Base-by-base conservation (phyloP, 2,888 invertebrate species). In the Tigriopus californicus region DNA sequence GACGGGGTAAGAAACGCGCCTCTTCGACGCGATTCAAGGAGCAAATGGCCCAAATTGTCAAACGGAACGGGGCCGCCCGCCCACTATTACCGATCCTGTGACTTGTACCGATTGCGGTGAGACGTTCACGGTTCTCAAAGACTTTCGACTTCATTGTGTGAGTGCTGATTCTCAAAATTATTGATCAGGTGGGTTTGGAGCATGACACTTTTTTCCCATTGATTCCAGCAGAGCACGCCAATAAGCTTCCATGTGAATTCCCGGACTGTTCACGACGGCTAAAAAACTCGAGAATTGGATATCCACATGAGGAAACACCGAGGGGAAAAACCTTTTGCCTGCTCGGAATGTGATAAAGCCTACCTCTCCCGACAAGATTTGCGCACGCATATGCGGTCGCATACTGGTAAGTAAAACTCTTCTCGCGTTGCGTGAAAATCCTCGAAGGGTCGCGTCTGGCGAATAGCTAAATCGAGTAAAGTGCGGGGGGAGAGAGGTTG, bases 241-340 rank as follows among this genome's bases (percentile, higher is more conserved):
- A 56, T 33, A 24, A 20, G 8, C 22, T 56, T 18, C n/a, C 44
- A 10, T 56, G 56, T 20, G 15, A 15, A 10, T 12, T 42, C n/a
- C n/a, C n/a, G 12, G 56, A 56, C 3, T 56, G 56, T 44, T n/a
- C 24, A 4, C 42, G 46, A 33, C 41, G 25, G 1, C 46, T 56
- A 13, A 42, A 46, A 12, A 25, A n/a, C 20, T n/a, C 42, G 22
- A 8, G 25, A 44, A 22, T 33, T 56, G 20, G 56, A 56, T 11
- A 44, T 56, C 6, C 56, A 56, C 20, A 13, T 56, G 20, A 44
- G 56, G 12, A 42, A 44, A 22, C 56, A 56, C 20, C n/a, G 22
- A 46, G 56, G 44, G 12, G 44, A 56, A 15, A 56, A 44, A 24
- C 46, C 56, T 20, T 56, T 20, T 46, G 56, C 33, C 1, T 56